phyloP scores from a whole-genome alignment of 2,888 invertebrate species.

The Matsumyia berberina region DNA sequence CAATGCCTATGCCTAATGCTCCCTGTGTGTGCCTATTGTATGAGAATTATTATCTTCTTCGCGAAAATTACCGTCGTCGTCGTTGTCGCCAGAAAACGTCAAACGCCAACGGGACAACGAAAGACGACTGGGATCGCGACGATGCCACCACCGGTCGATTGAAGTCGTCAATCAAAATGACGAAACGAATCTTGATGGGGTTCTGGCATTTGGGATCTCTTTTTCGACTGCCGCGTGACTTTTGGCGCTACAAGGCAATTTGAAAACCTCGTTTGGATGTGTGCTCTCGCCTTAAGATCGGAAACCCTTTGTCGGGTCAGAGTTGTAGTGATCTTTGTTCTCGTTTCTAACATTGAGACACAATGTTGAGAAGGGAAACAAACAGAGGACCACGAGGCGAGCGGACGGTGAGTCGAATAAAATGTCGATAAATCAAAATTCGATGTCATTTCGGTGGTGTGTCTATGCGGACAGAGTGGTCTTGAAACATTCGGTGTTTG shows the following conservation, averaged over 20 bases:
- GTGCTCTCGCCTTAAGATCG: conserved; percentile 11
- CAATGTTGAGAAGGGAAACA: conserved; percentile 15
- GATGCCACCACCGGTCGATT: conserved; percentile 68
- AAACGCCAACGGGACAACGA: conserved; percentile 37
- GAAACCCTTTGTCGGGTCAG: conserved; percentile 71
- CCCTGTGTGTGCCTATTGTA: conserved; percentile 42
- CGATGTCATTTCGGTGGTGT: conserved; percentile 57
- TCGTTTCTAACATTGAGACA: conserved; percentile 55
- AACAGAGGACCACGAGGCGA: not conserved
- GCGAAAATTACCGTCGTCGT: conserved; percentile 58
- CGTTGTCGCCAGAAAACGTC: conserved; percentile 32
- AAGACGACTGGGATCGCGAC: conserved; percentile 38
- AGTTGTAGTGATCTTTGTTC: conserved; percentile 71
- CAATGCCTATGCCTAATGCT: conserved; percentile 13
- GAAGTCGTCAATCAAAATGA: conserved; percentile 76
- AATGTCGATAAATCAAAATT: conserved; percentile 70
- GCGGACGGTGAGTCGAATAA: conserved; percentile 32
- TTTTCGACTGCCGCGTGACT: conserved; percentile 75
- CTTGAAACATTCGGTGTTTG: conserved; percentile 29
- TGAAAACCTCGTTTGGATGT: conserved; percentile 25
- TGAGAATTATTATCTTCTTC: conserved; percentile 44
- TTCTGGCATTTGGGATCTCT: conserved; percentile 74
- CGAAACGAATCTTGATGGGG: conserved; percentile 75
- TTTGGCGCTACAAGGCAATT: conserved; percentile 71
- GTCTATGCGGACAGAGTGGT: conserved; percentile 53